Base-by-base conservation (phyloP, 1,140 invertebrate species). In the Halictus rubicundus region DNA sequence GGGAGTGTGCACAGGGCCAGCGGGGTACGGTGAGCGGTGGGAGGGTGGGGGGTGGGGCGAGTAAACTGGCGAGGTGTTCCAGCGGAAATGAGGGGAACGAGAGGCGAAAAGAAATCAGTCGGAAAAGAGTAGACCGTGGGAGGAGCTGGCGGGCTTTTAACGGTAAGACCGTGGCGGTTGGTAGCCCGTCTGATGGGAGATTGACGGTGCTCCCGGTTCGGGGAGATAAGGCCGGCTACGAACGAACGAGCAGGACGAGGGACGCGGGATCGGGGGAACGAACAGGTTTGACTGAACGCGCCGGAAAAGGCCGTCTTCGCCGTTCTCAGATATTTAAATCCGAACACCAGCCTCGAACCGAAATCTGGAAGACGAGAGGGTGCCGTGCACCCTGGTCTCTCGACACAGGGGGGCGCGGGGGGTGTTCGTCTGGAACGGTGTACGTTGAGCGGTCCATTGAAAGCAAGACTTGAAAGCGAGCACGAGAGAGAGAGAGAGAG, bases 241-340 rank as follows among this genome's bases (percentile, higher is more conserved):
- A n/a, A n/a, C 49, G 49, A 52, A 3, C 16, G 49, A 21, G 68
- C 16, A n/a, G n/a, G 65, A 64, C 42, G 42, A 25, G 49, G 52
- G 27, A 69, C n/a, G 27, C n/a, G 32, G 37, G 59, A 39, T 42
- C 7, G 39, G 52, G 60, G 37, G n/a, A 63, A 72, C 73, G 71
- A 69, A 60, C 68, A 68, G 70, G 71, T 52, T 49, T 54, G 73
- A 57, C 68, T 81, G 46, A 83, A 80, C 72, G 72, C 68, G 68
- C 39, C 27, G 72, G 78, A 49, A 78, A 73, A 71, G 68, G 60
- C 81, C 71, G 59, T 74, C 65, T 83, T 54, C 23, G 27, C 60
- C 66, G 64, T 84, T 87, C 81, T 85, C 85, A 78, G 88, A 90
- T 88, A 90, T 90, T 90, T 90, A 88, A 90, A 90, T 89, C 88